Conservation (phyloP, 2,888 invertebrate species). For the Pasiphila rectangulata region DNA sequence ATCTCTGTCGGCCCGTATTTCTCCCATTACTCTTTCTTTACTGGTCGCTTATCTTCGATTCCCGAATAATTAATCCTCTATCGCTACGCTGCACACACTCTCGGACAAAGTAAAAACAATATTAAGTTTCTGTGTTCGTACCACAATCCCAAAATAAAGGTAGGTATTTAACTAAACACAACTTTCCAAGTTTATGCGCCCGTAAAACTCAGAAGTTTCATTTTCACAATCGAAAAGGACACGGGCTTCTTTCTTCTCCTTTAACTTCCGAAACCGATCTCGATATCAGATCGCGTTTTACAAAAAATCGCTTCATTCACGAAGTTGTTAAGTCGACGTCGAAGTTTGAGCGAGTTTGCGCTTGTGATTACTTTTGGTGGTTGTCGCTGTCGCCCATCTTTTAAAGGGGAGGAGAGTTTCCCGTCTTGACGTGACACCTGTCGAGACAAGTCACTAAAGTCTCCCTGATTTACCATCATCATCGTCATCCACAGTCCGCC, state of each 20-base stretch:
- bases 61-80: conserved; percentile 35
- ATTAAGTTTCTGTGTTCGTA: not conserved
- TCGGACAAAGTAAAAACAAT: not conserved
- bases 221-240: conserved; percentile 26
- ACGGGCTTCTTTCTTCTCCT: conserved; percentile 28
- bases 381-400: conserved; percentile 49
- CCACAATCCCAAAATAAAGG: too few relatives aligned
- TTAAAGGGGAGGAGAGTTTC: conserved; percentile 29
- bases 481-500: too few relatives aligned
- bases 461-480: too few relatives aligned
- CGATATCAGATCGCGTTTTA: conserved; percentile 33
- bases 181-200: not conserved
- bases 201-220: conserved; percentile 18
- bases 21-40: conserved; percentile 33
- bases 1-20: conserved; percentile 34
- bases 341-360: conserved; percentile 54
- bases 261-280: conserved; percentile 28
- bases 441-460: conserved; percentile 56
- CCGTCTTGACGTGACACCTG: conserved; percentile 62
- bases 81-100: conserved; percentile 19
- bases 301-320: conserved; percentile 35
- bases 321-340: conserved; percentile 40
- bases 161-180: too few relatives aligned
- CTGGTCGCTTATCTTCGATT: conserved; percentile 36
- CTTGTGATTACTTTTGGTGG: conserved; percentile 63